Evolutionary conservation across 2,113 vertebrate genomes (phyloP), one percentile per base, ranked within the genome.

Genomic region (Leptosomus discolor): DNA sequence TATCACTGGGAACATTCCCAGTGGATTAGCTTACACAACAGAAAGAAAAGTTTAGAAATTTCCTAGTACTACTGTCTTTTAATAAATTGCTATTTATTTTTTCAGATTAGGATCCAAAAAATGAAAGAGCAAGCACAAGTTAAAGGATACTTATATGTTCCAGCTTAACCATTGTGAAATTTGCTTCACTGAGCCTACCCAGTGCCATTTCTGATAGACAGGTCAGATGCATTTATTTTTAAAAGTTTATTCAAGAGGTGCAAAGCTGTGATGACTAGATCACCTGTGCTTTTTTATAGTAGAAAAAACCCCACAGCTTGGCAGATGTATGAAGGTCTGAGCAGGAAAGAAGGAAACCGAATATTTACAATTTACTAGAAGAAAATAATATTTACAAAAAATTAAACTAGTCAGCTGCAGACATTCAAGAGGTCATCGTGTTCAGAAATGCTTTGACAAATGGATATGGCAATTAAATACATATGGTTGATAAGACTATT

Each of bases 401-500:
- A 6, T 7, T 23, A 41, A 69, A 37, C 30, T 45, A 50, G 15
- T 61, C 9, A 48, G 11, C 22, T 78, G 24, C 15, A 67, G 24
- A 63, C 45, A 48, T 82, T 60, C 21, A 79, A 17, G 39, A 95
- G 12, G 2, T 70, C 78, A 82, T 51, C 94, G 6, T 58, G 45
- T 81, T 94, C 64, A 75, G 70, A 94, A 94, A 39, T 69, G 73
- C 21, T 56, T 45, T 36, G 16, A 69, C 23, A 94, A 69, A 78
- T 45, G 41, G n/a, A 56, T 32, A 71, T 9, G 26, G 11, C 12
- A 92, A 93, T 86, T 90, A 87, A 96, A 94, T 92, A 45, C 20
- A 82, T 87, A 87, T 13, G 7, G 13, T 95, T 75, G 67, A 54
- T 88, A 92, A 75, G 61, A 91, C 12, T 76, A 73, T 85, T 95